These are phyloP conservation scores for Xiphophorus birchmanni DNA, from an alignment of 2,797 vertebrate species.

Conservation along the genomic window DNA sequence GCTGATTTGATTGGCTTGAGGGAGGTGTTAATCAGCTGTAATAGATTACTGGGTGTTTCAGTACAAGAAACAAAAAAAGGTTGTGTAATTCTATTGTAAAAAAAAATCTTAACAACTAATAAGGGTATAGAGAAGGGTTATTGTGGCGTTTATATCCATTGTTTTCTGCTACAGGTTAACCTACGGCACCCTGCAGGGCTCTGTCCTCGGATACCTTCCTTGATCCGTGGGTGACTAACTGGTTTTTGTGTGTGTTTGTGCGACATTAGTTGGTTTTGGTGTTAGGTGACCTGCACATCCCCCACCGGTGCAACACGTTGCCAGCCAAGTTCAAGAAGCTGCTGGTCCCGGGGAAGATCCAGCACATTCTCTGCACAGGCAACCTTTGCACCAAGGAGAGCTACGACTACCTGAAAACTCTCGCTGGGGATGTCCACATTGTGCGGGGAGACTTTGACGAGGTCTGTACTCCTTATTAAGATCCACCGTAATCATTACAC, in stretches of 20 bases:
- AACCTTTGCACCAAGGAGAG: constrained; percentile 99
- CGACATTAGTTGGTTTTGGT: constrained; percentile 94
- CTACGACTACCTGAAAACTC: constrained; percentile 98
- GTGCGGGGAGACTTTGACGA: constrained; percentile 98
- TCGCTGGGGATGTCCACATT: constrained; percentile 97
- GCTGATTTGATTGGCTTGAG: constrained; percentile 29
- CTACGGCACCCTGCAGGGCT: constrained; percentile 24
- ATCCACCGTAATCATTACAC: background rate
- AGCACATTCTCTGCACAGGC: constrained; percentile 98
- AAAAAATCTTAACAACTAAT: constrained; percentile 15
- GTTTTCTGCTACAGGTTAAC: background rate
- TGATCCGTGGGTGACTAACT: constrained; percentile 10
- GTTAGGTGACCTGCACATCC: constrained; percentile 98
- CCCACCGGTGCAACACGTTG: constrained; percentile 97
- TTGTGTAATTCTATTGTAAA: constrained; percentile 8
- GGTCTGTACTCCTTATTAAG: constrained; percentile 68
- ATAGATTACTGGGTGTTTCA: constrained; percentile 2
- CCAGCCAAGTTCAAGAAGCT: constrained; percentile 99
- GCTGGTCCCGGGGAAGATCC: constrained; percentile 97
- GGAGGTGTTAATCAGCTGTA: constrained; percentile 17
- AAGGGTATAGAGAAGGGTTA: background rate
- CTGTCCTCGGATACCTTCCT: constrained; percentile 7
- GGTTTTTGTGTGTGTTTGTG: constrained; percentile 27
- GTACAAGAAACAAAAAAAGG: background rate
- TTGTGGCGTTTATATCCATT: constrained; percentile 12